These are phyloP conservation scores for Actias luna DNA, from an alignment of 2,888 invertebrate genomes.

Conservation along the genomic window DNA sequence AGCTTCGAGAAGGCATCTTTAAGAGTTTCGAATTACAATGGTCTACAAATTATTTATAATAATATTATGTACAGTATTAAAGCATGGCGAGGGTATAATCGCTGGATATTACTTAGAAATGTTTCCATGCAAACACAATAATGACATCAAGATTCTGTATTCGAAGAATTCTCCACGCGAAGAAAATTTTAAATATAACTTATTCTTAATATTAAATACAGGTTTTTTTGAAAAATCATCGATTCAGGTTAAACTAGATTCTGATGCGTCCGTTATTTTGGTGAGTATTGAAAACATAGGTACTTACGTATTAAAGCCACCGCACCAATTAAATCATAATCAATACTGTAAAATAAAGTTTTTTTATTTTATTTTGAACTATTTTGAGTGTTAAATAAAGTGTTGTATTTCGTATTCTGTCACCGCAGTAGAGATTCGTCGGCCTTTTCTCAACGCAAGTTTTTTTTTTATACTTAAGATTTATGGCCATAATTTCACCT, in stretches of 20 bases:
- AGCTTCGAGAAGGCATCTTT: too few species aligned
- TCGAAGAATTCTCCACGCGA: constrained; percentile 35
- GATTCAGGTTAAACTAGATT: constrained; percentile 33
- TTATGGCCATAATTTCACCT: too few species aligned
- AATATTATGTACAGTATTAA: neutral
- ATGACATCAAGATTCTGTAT: constrained; percentile 26
- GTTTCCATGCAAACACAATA: constrained; percentile 29
- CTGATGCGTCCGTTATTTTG: constrained; percentile 33
- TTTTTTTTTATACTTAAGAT: too few species aligned
- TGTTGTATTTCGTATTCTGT: too few species aligned
- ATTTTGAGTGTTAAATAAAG: too few species aligned
- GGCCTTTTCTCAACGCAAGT: too few species aligned
- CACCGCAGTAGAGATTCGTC: too few species aligned
- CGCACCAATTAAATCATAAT: too few species aligned
- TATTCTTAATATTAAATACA: constrained; percentile 25
- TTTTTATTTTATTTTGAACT: too few species aligned
- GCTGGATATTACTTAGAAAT: constrained; percentile 17
- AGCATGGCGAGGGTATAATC: constrained; percentile 9
- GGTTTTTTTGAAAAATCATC: constrained; percentile 23
- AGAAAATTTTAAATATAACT: constrained; percentile 39
- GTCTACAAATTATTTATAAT: constrained; percentile 10
- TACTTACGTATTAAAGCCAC: too few species aligned
- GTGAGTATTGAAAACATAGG: constrained; percentile 31
- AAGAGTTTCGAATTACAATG: too few species aligned
- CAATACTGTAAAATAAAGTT: neutral